Evolutionary conservation across 1,140 invertebrate species (phyloP), one percentile per base, ranked within the genome.

Genomic region (Maconellicoccus hirsutus): DNA sequence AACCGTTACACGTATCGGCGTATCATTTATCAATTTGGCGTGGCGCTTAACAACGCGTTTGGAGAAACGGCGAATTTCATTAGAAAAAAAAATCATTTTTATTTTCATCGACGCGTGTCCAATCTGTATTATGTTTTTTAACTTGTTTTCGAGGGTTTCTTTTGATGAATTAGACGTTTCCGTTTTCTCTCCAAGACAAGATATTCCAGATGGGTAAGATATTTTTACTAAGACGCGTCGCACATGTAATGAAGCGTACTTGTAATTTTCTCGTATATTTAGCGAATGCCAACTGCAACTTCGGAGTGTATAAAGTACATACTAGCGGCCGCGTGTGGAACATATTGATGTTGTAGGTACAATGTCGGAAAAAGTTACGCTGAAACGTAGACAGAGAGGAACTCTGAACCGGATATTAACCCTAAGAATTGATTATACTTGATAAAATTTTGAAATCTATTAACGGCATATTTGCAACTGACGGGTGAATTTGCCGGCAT

Each of bases 81-180:
- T 52, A 52, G 16, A 52, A 52, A 52, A 52, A 52, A 52, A 52
- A 52, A 52, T 52, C 42, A 52, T 52, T 52, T 52, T 52, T 52
- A 52, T 52, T 52, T 52, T 16, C n/a, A 52, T 16, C 42, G n/a
- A 52, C 42, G 42, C 42, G 42, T 52, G 42, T 52, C 42, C 42
- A 52, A 52, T 52, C 42, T 52, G 42, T 52, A 52, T 52, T 52
- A 52, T 52, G 10, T 52, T 52, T 52, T 52, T 52, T 19, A 14
- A 52, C n/a, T 52, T 52, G 12, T 52, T 52, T 16, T 8, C 2
- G 42, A 16, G 42, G 42, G 6, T 52, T 16, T 38, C 33, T 38
- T 33, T 52, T 52, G 42, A 52, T 52, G 42, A 52, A 52, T 52
- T 52, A 52, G 42, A 52, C 42, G 42, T 52, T 52, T 52, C 42